phyloP scores from a whole-genome alignment of 2,113 vertebrate species.

The Muntiacus reevesi region DNA sequence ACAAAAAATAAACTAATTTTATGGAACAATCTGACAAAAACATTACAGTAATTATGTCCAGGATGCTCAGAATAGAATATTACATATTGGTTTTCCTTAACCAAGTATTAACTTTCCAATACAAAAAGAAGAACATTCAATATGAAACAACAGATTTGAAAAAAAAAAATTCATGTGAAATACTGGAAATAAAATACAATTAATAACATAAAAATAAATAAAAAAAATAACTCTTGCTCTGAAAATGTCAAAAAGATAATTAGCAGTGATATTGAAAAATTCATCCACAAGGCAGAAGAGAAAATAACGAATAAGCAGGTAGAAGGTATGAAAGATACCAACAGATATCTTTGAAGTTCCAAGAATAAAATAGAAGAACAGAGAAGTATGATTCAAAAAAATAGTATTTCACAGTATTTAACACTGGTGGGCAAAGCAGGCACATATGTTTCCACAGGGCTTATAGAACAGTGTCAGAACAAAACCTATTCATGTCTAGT shows the following conservation, averaged over 20 bases:
- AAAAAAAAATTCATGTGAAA: not conserved
- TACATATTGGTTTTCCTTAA: not conserved
- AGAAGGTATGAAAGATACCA: not conserved
- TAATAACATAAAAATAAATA: not conserved
- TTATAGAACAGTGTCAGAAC: not conserved
- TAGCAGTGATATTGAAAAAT: not conserved
- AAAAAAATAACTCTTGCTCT: not conserved
- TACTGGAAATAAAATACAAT: not conserved
- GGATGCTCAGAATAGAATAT: not conserved
- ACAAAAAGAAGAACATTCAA: not conserved
- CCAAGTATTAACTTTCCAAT: not conserved
- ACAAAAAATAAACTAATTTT: not conserved
- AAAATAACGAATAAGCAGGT: not conserved
- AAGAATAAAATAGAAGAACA: not conserved
- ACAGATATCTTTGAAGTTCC: not conserved
- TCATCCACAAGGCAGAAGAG: not conserved
- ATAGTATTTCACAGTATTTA: not conserved
- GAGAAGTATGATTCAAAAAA: not conserved
- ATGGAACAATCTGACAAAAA: not conserved
- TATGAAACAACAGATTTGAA: not conserved
- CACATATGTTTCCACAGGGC: not conserved
- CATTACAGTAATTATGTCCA: not conserved
- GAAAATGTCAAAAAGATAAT: not conserved
- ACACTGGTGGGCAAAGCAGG: not conserved
- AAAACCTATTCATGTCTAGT: constrained; percentile 1